phyloP scores from a whole-genome alignment of 2,113 vertebrate genomes.

The Hirundichthys speculiger region DNA sequence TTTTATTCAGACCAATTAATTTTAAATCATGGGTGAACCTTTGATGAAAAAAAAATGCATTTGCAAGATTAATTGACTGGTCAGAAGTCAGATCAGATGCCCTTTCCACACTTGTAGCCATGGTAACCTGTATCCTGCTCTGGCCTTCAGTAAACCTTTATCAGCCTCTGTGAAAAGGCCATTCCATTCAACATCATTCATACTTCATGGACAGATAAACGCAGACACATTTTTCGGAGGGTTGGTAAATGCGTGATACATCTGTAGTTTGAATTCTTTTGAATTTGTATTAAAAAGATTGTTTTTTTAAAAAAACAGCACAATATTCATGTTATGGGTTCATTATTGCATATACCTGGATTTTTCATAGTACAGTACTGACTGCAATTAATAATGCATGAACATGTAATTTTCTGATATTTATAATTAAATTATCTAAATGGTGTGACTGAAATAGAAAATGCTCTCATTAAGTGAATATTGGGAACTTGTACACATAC shows the following conservation, averaged over 20 bases:
- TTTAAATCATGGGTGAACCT: slow-evolving; percentile 48
- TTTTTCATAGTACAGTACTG: neutral
- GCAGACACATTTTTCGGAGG: slow-evolving; percentile 33
- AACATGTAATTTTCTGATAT: neutral
- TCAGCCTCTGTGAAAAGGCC: slow-evolving; percentile 71
- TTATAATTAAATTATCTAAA: neutral
- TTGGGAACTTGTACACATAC: neutral
- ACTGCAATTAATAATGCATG: neutral
- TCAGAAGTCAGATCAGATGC: slow-evolving; percentile 74
- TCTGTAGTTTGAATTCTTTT: slow-evolving; percentile 39
- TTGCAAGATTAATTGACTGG: slow-evolving; percentile 76
- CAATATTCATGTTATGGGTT: neutral
- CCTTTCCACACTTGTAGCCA: slow-evolving; percentile 77
- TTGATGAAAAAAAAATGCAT: slow-evolving; percentile 56
- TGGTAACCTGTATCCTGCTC: slow-evolving; percentile 61
- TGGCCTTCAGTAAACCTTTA: slow-evolving; percentile 72
- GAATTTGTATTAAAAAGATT: slow-evolving; percentile 33
- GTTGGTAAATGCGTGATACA: slow-evolving; percentile 15
- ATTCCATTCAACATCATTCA: slow-evolving; percentile 73
- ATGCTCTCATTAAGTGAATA: slow-evolving; percentile 1
- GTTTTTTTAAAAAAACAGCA: slow-evolving; percentile 12
- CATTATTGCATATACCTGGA: neutral
- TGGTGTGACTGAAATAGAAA: neutral
- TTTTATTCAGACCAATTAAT: slow-evolving; percentile 46
- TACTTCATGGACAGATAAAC: slow-evolving; percentile 68